Evolutionary conservation across 2,888 invertebrate species (phyloP).

Genomic region (Catocala nupta): DNA sequence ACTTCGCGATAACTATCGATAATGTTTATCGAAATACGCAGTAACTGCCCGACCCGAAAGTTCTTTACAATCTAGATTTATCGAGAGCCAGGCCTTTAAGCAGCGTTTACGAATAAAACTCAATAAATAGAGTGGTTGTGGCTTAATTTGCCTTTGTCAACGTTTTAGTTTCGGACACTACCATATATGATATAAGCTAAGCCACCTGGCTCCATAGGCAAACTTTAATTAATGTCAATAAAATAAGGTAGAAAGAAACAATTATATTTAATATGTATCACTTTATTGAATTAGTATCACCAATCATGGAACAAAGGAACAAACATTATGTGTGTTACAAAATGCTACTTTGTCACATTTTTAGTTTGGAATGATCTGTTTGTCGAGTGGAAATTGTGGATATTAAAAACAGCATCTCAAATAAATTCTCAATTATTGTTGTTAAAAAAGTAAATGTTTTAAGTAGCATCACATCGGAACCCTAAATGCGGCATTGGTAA

Average conservation of each 20-base stretch:
- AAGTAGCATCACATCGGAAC: conserved; percentile 23
- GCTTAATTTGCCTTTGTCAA: no score
- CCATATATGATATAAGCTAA: no score
- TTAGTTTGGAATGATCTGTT: conserved; percentile 44
- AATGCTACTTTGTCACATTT: conserved; percentile 19
- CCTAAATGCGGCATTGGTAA: conserved; percentile 40
- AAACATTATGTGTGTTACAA: conserved; percentile 17
- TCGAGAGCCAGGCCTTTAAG: no score
- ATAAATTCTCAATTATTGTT: conserved; percentile 8
- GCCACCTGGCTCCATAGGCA: no score
- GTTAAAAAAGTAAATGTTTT: conserved; percentile 20
- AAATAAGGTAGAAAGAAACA: neutral
- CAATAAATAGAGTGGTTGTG: no score
- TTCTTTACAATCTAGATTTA: no score
- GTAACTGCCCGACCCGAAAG: no score
- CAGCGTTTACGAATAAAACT: no score
- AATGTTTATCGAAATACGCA: no score
- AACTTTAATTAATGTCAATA: no score
- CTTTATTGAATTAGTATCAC: conserved; percentile 43
- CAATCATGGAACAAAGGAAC: conserved; percentile 35
- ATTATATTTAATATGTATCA: conserved; percentile 18
- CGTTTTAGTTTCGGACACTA: no score
- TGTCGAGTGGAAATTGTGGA: conserved; percentile 13
- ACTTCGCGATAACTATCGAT: no score
- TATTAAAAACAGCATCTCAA: conserved; percentile 2